Percentiles rank a stretch among this genome's conserved stretches.
Conservation (phyloP, 2,888 invertebrate species). For the Cerastis rubricosa region DNA sequence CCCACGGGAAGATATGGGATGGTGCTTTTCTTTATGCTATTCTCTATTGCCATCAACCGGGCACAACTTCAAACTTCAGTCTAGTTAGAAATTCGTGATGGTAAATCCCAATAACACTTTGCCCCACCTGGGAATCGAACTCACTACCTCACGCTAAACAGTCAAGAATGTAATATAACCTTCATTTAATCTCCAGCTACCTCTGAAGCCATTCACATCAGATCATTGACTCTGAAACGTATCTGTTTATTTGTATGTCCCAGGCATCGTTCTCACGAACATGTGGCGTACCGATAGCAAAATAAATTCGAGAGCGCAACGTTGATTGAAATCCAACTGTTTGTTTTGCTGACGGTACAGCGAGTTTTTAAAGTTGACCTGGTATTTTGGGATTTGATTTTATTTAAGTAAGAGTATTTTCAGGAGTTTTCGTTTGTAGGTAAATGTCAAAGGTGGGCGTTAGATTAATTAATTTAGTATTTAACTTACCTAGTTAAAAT, state of each 20-base stretch:
- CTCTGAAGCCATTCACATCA: constrained; percentile 27
- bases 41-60: neutral
- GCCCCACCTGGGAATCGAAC: neutral
- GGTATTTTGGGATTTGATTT: constrained; percentile 19
- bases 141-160: neutral
- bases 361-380: constrained; percentile 12
- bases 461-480: constrained; percentile 7
- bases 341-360: constrained; percentile 45
- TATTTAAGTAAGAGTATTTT: constrained; percentile 1
- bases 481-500: neutral
- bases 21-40: too few relatives aligned
- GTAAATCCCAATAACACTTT: neutral
- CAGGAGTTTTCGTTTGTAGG: neutral
- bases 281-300: constrained; percentile 70
- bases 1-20: too few relatives aligned
- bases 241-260: constrained; percentile 74
- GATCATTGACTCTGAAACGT: constrained; percentile 60
- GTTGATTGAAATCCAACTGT: constrained; percentile 52
- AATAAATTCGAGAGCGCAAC: constrained; percentile 43
- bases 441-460: neutral
- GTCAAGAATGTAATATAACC: neutral
- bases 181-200: constrained; percentile 10
- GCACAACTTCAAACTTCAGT: neutral
- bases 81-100: neutral
- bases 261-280: constrained; percentile 76